These are phyloP conservation scores for Drosophila varians DNA, from an alignment of 1,140 invertebrate species.

Conservation along the genomic window DNA sequence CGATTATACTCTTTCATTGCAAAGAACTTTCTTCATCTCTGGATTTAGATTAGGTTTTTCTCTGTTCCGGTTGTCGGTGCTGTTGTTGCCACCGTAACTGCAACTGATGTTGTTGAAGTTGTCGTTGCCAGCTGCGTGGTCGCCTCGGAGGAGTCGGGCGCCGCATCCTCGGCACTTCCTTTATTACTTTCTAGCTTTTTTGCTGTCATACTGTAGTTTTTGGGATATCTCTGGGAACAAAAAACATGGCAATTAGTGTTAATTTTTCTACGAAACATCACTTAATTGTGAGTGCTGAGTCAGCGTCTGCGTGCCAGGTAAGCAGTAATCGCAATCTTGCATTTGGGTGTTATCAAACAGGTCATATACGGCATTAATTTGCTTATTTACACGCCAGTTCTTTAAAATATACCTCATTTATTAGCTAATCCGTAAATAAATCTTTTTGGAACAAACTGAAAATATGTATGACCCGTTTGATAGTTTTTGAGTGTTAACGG, in stretches of 20 bases:
- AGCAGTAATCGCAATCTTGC: constrained; percentile 44
- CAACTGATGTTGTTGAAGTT: constrained; percentile 11
- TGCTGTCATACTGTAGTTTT: constrained; percentile 33
- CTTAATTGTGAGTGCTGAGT: not conserved
- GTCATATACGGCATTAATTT: constrained; percentile 6
- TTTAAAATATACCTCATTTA: not conserved
- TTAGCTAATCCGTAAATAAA: too few species aligned
- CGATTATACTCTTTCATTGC: constrained; percentile 53
- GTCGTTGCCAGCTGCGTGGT: constrained; percentile 4
- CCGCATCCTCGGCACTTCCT: constrained; percentile 43
- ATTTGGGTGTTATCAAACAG: constrained; percentile 25
- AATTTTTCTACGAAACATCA: not conserved
- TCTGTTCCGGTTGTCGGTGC: constrained; percentile 36
- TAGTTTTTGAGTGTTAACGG: constrained; percentile 5
- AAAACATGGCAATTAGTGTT: not conserved
- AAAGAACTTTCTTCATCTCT: constrained; percentile 37
- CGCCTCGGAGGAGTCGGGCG: constrained; percentile 17
- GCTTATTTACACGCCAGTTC: not conserved
- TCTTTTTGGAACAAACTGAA: too few species aligned
- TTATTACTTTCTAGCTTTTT: constrained; percentile 64
- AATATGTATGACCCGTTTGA: constrained; percentile 20
- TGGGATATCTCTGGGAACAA: constrained; percentile 51
- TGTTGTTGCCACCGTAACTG: constrained; percentile 11
- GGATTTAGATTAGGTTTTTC: constrained; percentile 64
- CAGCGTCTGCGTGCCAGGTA: constrained; percentile 42